Evolutionary conservation across 2,888 invertebrate species (phyloP), one percentile per base, ranked within the genome.

Genomic region (Drosophila limbata): DNA sequence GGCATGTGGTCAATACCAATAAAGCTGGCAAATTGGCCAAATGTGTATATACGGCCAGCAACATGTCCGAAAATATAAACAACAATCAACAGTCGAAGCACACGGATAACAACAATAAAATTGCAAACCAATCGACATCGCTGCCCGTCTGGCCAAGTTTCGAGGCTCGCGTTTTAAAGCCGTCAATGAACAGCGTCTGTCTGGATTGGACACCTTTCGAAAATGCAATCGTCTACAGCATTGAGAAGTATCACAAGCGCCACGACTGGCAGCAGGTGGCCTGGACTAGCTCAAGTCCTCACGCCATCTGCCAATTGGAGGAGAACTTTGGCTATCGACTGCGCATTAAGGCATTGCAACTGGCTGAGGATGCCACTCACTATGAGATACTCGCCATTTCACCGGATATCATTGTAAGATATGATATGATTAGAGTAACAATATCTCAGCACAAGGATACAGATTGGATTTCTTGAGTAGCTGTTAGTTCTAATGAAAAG

Each of bases 291-390:
- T 60, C 75, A 11, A 79, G 81, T 48, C 82, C 81, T 4, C 76
- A 84, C 17, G 88, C 72, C 37, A 76, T 92, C 25, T 61, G 62
- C 15, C 78, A 90, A 53, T 76, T 92, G 71, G 92, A 91, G 33
- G 92, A 92, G 70, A 92, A 91, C 71, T 92, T 92, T 69, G 90
- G 90, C 17, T 90, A 91, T 71, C 79, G 88, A 28, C 71, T 92
- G 67, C 88, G 91, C 25, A 86, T 92, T 42, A 84, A 83, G 52
- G 92, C 92, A 0, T 57, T 92, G 65, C 82, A 79, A 31, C 73
- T 80, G 35, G 56, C 76, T 3, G 63, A 63, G 10, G 69, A 72
- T 15, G 68, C 61, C 9, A 70, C 61, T 6, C 72, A 73, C 57
- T 92, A 90, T 65, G 79, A 73, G 28, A 77, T 82, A 15, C 31